Base-by-base conservation (phyloP, 2,797 vertebrate genomes). In the Phrynocephalus vlangalii region DNA sequence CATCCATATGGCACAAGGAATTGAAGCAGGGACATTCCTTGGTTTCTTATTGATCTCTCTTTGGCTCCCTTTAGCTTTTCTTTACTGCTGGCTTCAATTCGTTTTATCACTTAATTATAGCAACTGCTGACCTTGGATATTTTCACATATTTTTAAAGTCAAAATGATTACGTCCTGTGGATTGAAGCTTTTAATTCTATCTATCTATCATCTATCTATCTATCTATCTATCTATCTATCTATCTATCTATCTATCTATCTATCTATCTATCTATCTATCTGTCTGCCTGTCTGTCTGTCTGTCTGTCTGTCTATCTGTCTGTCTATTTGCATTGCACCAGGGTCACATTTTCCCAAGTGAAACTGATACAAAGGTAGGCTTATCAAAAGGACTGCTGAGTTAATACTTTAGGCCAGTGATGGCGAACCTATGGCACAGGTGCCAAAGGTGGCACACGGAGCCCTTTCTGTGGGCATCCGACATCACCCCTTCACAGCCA, bases 91-190 rank as follows among this genome's bases (percentile, higher is more conserved):
- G 33, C 10, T 16, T 15, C 68, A 11, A 44, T 80, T 73, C 50
- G 44, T 72, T 28, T 72, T 72, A n/a, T 48, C 24, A 33, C 33
- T 33, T 33, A 33, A 86, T n/a, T 86, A 71, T 44, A 73, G 70
- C 77, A 71, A 38, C 52, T 80, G 50, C 26, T 86, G 78, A 16
- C 68, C 44, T 52, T 83, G 15, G 48, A 72, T 15, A 56, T 80
- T 60, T n/a, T 26, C 22, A n/a, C 50, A 73, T 16, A 26, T 80
- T 30, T 50, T 72, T 80, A 85, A 85, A 79, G 44, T 44, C 67
- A 86, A 60, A 86, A 72, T 80, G 33, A 72, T 63, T 60, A 72
- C 33, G 66, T 79, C 4, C 50, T 80, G 68, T 86, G 30, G 28
- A 70, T 22, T 79, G 84, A 79, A 79, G 16, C 44, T 68, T 18